Conservation (phyloP, 2,797 vertebrate species). For the Acomys russatus region DNA sequence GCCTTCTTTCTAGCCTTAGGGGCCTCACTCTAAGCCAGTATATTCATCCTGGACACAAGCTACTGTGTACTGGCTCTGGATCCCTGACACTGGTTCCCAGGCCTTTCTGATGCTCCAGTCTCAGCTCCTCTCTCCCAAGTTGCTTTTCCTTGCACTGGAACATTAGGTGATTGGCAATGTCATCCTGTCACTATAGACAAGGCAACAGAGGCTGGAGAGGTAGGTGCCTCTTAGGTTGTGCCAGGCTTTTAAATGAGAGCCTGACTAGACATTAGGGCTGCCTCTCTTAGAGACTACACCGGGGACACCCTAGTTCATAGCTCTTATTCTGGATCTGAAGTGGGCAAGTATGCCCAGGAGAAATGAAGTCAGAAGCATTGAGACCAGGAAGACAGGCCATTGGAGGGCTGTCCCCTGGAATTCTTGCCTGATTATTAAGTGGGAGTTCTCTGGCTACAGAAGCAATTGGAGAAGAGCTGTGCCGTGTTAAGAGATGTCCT, state of each 20-base stretch:
- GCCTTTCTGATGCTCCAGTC: too few relatives aligned
- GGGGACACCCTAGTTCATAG: background rate
- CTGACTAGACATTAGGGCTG: too few relatives aligned
- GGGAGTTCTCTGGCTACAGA: too few relatives aligned
- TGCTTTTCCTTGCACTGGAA: background rate
- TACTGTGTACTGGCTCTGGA: background rate
- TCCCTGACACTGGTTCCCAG: background rate
- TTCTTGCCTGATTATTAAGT: fast-evolving
- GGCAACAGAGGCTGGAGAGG: background rate
- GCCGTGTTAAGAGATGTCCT: background rate
- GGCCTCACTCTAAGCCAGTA: background rate
- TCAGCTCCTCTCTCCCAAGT: background rate
- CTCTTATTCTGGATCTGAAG: background rate
- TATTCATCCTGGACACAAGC: background rate
- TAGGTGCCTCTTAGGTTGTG: background rate
- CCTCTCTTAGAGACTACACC: background rate
- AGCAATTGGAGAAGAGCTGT: background rate
- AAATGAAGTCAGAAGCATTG: too few relatives aligned
- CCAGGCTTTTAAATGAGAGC: background rate
- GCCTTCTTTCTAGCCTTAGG: background rate
- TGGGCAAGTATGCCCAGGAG: background rate
- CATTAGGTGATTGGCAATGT: background rate
- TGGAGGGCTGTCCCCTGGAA: background rate
- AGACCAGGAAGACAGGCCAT: too few relatives aligned
- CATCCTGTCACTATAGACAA: background rate